phyloP scores from a whole-genome alignment of 1,140 invertebrate species.

The Anastatus disparis region DNA sequence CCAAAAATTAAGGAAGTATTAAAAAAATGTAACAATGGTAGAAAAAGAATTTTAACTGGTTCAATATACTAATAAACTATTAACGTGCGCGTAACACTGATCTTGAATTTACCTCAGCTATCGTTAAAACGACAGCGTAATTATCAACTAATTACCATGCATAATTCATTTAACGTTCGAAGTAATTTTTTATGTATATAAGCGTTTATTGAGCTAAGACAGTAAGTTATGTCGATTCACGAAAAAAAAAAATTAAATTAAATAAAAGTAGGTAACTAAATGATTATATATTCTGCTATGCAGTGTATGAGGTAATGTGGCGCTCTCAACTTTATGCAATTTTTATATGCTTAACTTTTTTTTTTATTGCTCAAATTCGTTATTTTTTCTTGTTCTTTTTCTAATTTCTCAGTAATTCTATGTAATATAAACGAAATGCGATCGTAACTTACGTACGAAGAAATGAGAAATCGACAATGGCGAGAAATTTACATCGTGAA shows the following conservation, averaged over 20 bases:
- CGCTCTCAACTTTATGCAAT: background rate
- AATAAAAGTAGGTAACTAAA: no score
- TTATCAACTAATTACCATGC: slow-evolving; percentile 31
- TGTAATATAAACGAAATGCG: no score
- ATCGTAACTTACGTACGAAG: no score
- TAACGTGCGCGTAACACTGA: background rate
- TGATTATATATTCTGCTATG: background rate
- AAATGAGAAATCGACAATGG: no score
- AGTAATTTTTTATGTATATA: background rate
- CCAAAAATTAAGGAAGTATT: slow-evolving; percentile 13
- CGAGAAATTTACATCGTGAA: no score
- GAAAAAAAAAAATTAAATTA: no score
- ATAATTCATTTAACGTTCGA: slow-evolving; percentile 9
- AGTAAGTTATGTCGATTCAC: background rate
- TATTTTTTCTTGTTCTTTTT: no score
- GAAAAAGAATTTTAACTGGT: no score
- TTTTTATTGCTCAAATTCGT: no score
- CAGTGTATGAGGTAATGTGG: background rate
- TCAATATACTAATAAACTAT: background rate
- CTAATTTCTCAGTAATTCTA: no score
- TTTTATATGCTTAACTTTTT: background rate
- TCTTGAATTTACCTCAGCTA: slow-evolving; percentile 14
- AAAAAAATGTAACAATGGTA: no score
- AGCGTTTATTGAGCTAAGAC: slow-evolving; percentile 3
- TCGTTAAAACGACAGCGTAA: background rate